These are phyloP conservation scores for Esox masquinongy DNA, from an alignment of 2,797 vertebrate species.

Conservation along the genomic window DNA sequence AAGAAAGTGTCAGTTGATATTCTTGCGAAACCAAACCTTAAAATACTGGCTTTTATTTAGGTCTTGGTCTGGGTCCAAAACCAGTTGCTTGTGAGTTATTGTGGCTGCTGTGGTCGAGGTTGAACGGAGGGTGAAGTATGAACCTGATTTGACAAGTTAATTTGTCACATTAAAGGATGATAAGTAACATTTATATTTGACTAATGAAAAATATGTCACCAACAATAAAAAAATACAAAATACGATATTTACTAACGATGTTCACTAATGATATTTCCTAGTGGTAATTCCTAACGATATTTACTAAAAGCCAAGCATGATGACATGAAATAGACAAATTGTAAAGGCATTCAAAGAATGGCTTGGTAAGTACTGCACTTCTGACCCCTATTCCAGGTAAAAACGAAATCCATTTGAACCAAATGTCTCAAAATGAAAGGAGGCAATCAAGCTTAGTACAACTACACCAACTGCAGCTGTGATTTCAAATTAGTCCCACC, in stretches of 20 bases:
- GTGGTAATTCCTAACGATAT: too few species aligned
- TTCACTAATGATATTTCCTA: too few species aligned
- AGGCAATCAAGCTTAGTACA: conserved; percentile 7
- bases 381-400: not conserved
- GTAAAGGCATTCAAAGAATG: not conserved
- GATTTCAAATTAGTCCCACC: not conserved
- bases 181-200: too few species aligned
- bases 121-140: not conserved
- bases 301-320: not conserved
- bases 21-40: not conserved
- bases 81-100: not conserved
- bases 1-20: not conserved
- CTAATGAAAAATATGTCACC: not conserved
- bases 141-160: too few species aligned
- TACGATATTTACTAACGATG: too few species aligned
- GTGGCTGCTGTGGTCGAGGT: not conserved
- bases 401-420: not conserved
- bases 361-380: not conserved
- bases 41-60: not conserved
- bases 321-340: not conserved
- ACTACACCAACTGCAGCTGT: not conserved
- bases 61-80: not conserved
- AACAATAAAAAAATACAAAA: too few species aligned
- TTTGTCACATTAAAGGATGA: too few species aligned
- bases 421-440: not conserved